Conservation (phyloP, 2,797 vertebrate species). For the Pseudomugil gertrudae region DNA sequence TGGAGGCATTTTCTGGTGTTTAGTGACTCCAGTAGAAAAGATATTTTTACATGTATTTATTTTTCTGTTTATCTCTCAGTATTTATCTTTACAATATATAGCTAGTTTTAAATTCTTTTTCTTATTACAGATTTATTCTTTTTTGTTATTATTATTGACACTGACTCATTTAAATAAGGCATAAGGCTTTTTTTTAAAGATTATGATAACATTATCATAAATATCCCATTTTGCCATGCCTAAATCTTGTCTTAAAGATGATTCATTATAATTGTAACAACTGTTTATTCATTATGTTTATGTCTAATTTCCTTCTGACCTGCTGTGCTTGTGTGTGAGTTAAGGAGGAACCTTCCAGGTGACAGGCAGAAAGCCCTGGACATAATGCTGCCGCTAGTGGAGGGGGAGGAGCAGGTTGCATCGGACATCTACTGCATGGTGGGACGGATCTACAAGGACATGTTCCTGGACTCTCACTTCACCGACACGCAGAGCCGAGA, state of each 20-base stretch:
- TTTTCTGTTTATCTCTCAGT: no score
- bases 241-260: slow-evolving; percentile 1
- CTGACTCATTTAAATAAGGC: background rate
- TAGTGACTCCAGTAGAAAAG: no score
- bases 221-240: background rate
- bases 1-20: no score
- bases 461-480: slow-evolving; percentile 95
- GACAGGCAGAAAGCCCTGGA: slow-evolving; percentile 94
- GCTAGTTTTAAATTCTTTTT: background rate
- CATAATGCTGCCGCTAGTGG: slow-evolving; percentile 94
- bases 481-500: slow-evolving; percentile 90
- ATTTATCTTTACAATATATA: no score
- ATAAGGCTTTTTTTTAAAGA: background rate
- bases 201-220: background rate
- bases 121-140: background rate
- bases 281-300: background rate
- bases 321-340: slow-evolving; percentile 12
- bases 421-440: slow-evolving; percentile 98
- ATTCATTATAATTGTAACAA: background rate
- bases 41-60: no score
- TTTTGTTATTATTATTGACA: no score
- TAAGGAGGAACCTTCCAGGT: slow-evolving; percentile 91
- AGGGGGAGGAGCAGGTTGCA: slow-evolving; percentile 91
- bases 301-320: slow-evolving; percentile 1
- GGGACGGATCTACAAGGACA: slow-evolving; percentile 97